Percentiles rank a stretch among this genome's conserved stretches.
Evolutionary conservation across 2,797 vertebrate species (phyloP).

Genomic region (Halcyon badia): DNA sequence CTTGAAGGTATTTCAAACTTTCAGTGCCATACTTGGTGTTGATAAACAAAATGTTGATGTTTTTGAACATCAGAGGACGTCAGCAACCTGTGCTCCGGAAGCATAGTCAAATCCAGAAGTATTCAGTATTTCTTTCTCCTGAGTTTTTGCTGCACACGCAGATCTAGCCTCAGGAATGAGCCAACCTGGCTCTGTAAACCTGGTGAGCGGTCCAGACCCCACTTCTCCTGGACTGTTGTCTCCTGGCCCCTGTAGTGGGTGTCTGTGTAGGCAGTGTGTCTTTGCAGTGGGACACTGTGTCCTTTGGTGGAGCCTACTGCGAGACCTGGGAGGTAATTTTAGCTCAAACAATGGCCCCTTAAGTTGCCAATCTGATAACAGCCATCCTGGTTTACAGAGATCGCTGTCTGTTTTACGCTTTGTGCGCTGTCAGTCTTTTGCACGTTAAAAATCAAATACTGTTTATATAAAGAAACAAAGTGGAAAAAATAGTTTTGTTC

Average conservation of each 20-base stretch:
- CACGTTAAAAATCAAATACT: background rate
- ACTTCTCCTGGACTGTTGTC: background rate
- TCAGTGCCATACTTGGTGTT: background rate
- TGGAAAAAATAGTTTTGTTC: background rate
- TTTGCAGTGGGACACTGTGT: conserved; percentile 13
- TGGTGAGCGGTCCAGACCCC: background rate
- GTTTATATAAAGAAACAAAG: conserved; percentile 37
- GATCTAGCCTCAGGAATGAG: background rate
- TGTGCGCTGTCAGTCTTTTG: background rate
- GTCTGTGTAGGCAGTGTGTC: background rate
- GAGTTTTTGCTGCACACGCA: background rate
- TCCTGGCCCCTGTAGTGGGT: background rate
- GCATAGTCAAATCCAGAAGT: background rate
- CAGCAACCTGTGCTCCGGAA: background rate
- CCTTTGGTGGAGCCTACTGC: background rate
- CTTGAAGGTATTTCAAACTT: background rate
- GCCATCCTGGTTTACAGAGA: conserved; percentile 28
- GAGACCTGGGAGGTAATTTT: conserved; percentile 45
- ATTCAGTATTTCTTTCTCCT: background rate
- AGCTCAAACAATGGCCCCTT: conserved; percentile 47
- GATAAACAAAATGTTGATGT: background rate
- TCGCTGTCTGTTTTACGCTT: conserved; percentile 15
- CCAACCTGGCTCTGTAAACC: background rate
- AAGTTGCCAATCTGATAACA: conserved; percentile 60
- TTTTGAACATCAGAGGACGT: background rate